Conservation (phyloP, 92 coral and sea anemone species). For the Heliopora coerulea region DNA sequence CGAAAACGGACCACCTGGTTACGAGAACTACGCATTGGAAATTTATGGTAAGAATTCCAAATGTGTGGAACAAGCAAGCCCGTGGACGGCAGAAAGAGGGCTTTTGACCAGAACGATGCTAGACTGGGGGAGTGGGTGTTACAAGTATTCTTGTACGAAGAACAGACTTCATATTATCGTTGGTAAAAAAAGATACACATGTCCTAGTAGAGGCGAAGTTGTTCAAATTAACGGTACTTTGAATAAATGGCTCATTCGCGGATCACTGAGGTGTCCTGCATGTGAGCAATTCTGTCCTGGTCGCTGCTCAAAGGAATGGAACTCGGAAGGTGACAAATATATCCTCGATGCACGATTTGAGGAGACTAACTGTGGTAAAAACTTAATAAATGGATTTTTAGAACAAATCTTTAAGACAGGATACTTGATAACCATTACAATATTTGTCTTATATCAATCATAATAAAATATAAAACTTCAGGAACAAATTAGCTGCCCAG, state of each 20-base stretch:
- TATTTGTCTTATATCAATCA: not conserved
- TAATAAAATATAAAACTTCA: not conserved
- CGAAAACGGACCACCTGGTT: conserved; percentile 70
- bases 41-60: conserved; percentile 65
- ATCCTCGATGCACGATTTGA: not conserved
- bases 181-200: conserved; percentile 59
- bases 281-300: conserved; percentile 69
- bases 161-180: conserved; percentile 69
- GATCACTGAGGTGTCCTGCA: conserved; percentile 82
- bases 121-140: conserved; percentile 99
- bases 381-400: not conserved
- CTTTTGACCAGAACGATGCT: conserved; percentile 89
- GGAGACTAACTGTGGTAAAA: not conserved
- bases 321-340: not conserved
- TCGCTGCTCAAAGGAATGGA: not conserved
- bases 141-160: conserved; percentile 63
- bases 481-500: not conserved
- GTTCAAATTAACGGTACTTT: conserved; percentile 66
- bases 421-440: not conserved
- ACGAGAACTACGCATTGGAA: conserved; percentile 86
- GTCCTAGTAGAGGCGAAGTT: conserved; percentile 69
- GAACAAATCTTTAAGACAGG: not conserved
- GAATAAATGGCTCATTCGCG: conserved; percentile 76
- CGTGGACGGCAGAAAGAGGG: conserved; percentile 82
- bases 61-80: conserved; percentile 82